phyloP scores from a whole-genome alignment of 2,797 vertebrate genomes.

The Syndactyla subalaris region DNA sequence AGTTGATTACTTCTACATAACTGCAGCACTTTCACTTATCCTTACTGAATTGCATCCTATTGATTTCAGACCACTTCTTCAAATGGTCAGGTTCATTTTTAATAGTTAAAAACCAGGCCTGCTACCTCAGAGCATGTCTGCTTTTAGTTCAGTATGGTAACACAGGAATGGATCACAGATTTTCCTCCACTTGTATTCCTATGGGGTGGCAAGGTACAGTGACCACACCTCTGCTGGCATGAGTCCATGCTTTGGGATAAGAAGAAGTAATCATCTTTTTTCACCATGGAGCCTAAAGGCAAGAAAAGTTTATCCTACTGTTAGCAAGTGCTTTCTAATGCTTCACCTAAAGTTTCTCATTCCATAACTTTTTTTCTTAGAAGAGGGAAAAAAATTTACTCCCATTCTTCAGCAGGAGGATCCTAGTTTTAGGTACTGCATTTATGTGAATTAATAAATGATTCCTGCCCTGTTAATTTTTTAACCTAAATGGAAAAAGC shows the following conservation, averaged over 20 bases:
- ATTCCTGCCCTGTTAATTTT: not conserved
- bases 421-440: not conserved
- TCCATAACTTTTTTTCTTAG: not conserved
- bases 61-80: slow-evolving; percentile 41
- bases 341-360: not conserved
- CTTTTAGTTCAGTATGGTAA: not conserved
- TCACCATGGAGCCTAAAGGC: not conserved
- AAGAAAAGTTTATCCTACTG: not conserved
- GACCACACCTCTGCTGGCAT: not conserved
- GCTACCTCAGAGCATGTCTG: not conserved
- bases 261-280: not conserved
- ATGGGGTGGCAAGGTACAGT: not conserved
- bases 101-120: slow-evolving; percentile 43
- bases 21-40: slow-evolving; percentile 23
- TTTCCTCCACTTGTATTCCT: not conserved
- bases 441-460: not conserved
- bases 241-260: not conserved
- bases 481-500: not conserved
- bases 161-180: not conserved
- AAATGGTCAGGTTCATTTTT: slow-evolving; percentile 32
- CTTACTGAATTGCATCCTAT: slow-evolving; percentile 38
- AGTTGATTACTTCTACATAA: slow-evolving; percentile 40
- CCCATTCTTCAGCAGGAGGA: not conserved
- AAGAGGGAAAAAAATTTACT: not conserved
- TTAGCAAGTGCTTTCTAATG: not conserved